Base-by-base conservation (phyloP, 2,888 invertebrate species). In the Pollenia angustigena region DNA sequence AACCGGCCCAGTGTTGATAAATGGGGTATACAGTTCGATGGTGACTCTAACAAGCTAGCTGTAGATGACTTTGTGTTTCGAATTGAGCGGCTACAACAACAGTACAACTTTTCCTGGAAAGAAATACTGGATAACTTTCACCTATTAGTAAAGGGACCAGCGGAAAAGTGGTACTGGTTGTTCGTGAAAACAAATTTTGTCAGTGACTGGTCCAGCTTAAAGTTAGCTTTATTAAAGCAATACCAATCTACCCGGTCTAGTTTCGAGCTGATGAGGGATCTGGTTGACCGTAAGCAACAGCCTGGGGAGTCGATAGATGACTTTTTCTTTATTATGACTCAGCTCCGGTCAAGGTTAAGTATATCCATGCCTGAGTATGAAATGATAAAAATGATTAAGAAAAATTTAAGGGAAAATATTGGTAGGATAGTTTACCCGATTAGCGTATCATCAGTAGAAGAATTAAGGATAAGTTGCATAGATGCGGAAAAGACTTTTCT, bases 401-500 rank as follows among this genome's bases (percentile, higher is more conserved):
- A 18, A 18, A 46, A 62, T 42, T 9, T 32, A 0, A 62, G 42
- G n/a, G 62, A 62, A 42, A n/a, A n/a, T 9, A 42, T 62, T n/a
- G 42, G 42, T 0, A 62, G 42, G n/a, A 62, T 62, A 11, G 64
- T 64, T 44, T 64, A 46, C 46, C 64, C 46, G 2, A 46, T 64
- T n/a, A 11, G 46, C 6, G 64, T 64, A 3, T 0, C 44, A 0
- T 18, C 64, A 7, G 64, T 44, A 4, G 46, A 64, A 10, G 44
- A 64, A 18, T 18, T 64, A 7, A 9, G 46, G 1, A 16, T 7
- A 7, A 12, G 7, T 2, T 64, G 64, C 11, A 2, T 64, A 18
- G 64, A 64, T 3, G 64, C 44, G 11, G 64, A 64, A 9, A 64
- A 64, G 42, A 46, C 64, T 11, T n/a, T n/a, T 66, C 46, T 18